These are phyloP conservation scores for human (Homo sapiens) DNA, from an alignment of 2,113 vertebrate genomes.

Conservation along the genomic window DNA sequence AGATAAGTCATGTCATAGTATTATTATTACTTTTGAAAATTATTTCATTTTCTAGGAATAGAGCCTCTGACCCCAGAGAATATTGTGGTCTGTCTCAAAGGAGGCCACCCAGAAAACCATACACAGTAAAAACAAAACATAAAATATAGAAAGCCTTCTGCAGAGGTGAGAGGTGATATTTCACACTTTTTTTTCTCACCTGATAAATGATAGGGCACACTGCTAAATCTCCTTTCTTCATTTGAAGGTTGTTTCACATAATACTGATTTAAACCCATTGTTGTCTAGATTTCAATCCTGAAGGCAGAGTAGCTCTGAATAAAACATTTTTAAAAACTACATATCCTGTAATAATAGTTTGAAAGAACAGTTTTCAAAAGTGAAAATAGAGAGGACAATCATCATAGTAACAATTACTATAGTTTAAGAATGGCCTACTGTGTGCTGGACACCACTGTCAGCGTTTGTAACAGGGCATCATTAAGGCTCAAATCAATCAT, in stretches of 20 bases:
- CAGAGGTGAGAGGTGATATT: conserved; percentile 65
- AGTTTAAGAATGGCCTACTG: background rate
- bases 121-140: conserved; percentile 43
- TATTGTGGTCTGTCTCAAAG: conserved; percentile 54
- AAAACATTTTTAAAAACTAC: background rate
- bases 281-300: conserved; percentile 35
- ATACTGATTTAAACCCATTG: conserved; percentile 54
- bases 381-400: background rate
- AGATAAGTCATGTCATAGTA: background rate
- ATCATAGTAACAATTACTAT: background rate
- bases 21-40: background rate
- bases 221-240: conserved; percentile 68
- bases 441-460: background rate
- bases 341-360: background rate
- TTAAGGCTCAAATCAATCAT: background rate
- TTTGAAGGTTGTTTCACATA: conserved; percentile 54
- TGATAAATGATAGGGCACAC: conserved; percentile 62
- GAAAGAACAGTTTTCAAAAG: conserved; percentile 19
- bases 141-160: conserved; percentile 40
- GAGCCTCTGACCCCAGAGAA: conserved; percentile 36
- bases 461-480: background rate
- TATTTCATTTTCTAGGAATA: conserved; percentile 11
- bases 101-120: conserved; percentile 48
- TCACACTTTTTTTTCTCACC: conserved; percentile 67
- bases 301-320: conserved; percentile 27